Evolutionary conservation across 2,113 vertebrate species (phyloP).

Genomic region (Pedetes capensis): DNA sequence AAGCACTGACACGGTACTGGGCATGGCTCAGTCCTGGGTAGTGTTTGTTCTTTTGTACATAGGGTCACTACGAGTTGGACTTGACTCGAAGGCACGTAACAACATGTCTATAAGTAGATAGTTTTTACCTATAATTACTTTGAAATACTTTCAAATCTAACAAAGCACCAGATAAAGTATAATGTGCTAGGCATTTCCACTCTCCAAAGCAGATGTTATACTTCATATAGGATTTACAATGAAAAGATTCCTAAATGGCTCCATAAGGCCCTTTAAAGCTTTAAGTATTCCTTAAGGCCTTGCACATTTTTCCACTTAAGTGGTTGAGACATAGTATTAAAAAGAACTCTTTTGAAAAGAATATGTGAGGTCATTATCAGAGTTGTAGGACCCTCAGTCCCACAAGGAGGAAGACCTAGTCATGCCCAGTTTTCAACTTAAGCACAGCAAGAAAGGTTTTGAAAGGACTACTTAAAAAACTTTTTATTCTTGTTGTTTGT

Average conservation of each 20-base stretch:
- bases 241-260: neutral
- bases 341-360: neutral
- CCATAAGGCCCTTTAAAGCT: neutral
- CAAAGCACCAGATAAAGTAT: neutral
- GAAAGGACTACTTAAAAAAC: neutral
- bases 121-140: neutral
- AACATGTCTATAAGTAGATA: neutral
- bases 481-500: no score
- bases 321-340: neutral
- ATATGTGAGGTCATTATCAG: neutral
- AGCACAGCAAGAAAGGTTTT: neutral
- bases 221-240: neutral
- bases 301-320: neutral
- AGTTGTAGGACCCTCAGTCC: neutral
- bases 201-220: neutral
- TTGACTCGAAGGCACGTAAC: no score
- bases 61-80: no score
- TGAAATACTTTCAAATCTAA: neutral
- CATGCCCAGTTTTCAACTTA: neutral
- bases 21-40: no score
- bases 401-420: neutral
- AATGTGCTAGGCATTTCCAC: neutral
- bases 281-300: no score
- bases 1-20: no score
- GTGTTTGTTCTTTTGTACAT: no score